These are phyloP conservation scores for Platanista minor DNA, from an alignment of 2,113 vertebrate genomes.

Conservation along the genomic window DNA sequence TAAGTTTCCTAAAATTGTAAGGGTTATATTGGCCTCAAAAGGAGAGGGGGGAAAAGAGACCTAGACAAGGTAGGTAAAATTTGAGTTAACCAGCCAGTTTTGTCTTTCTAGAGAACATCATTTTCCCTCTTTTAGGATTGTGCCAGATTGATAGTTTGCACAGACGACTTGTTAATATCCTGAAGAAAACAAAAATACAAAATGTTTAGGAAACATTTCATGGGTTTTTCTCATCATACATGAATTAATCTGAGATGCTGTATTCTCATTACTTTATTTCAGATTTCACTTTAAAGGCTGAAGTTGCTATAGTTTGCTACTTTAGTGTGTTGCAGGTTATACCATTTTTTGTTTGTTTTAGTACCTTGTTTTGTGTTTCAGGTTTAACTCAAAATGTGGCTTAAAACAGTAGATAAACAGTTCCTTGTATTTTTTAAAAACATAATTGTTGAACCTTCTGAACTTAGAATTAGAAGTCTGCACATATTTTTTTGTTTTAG, in stretches of 20 bases:
- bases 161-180: slow-evolving; percentile 36
- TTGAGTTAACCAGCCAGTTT: slow-evolving; percentile 13
- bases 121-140: slow-evolving; percentile 12
- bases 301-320: slow-evolving; percentile 60
- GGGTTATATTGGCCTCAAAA: slow-evolving; percentile 15
- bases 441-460: slow-evolving; percentile 59
- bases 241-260: slow-evolving; percentile 66
- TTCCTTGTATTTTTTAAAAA: slow-evolving; percentile 54
- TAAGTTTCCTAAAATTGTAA: slow-evolving; percentile 36
- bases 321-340: slow-evolving; percentile 58
- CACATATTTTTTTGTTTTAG: slow-evolving; percentile 70
- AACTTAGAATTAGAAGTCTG: slow-evolving; percentile 64
- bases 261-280: slow-evolving; percentile 61
- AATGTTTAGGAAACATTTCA: slow-evolving; percentile 10
- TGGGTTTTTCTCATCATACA: not conserved
- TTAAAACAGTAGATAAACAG: slow-evolving; percentile 65
- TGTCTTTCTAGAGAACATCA: not conserved
- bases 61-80: slow-evolving; percentile 64
- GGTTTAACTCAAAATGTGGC: slow-evolving; percentile 52
- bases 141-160: slow-evolving; percentile 51
- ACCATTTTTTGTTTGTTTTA: slow-evolving; percentile 48
- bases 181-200: not conserved
- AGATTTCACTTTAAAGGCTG: slow-evolving; percentile 59
- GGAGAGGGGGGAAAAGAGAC: not conserved
- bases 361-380: slow-evolving; percentile 59